phyloP scores from a whole-genome alignment of 2,797 vertebrate genomes.

The Echiichthys vipera region DNA sequence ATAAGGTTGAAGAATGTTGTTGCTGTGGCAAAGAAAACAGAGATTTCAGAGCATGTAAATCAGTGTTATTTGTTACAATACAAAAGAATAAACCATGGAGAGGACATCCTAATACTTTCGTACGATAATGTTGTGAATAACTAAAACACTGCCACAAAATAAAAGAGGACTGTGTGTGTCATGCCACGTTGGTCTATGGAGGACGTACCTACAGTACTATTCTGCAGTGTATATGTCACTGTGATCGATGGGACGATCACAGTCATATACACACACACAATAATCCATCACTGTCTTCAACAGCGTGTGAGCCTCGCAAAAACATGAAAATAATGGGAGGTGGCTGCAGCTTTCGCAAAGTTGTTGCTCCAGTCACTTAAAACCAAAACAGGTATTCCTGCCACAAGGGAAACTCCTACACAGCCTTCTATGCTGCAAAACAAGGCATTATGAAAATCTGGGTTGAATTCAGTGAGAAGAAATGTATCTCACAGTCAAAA shows the following conservation, averaged over 20 bases:
- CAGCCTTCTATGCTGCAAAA: not conserved
- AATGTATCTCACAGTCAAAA: not conserved
- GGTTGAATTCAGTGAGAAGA: not conserved
- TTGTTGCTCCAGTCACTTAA: slow-evolving; percentile 10
- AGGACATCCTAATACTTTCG: fast-evolving
- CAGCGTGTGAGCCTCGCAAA: not conserved
- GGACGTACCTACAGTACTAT: not conserved
- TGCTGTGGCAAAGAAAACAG: slow-evolving; percentile 80
- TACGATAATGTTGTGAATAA: not conserved
- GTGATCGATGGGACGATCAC: not conserved
- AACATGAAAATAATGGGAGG: slow-evolving; percentile 17
- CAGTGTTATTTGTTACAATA: not conserved
- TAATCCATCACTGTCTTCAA: slow-evolving; percentile 32
- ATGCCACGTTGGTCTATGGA: not conserved
- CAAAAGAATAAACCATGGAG: not conserved
- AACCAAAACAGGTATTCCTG: slow-evolving; percentile 37
- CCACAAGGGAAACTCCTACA: not conserved
- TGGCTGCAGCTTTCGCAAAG: slow-evolving; percentile 3
- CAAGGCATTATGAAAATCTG: not conserved
- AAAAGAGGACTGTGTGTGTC: not conserved
- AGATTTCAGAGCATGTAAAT: slow-evolving; percentile 2
- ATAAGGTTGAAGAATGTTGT: slow-evolving; percentile 99
- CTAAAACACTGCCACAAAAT: not conserved
- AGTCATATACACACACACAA: slow-evolving; percentile 25
- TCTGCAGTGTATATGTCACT: not conserved